Evolutionary conservation across 2,113 vertebrate species (phyloP), one percentile per base, ranked within the genome.

Genomic region (Fregetta grallaria): DNA sequence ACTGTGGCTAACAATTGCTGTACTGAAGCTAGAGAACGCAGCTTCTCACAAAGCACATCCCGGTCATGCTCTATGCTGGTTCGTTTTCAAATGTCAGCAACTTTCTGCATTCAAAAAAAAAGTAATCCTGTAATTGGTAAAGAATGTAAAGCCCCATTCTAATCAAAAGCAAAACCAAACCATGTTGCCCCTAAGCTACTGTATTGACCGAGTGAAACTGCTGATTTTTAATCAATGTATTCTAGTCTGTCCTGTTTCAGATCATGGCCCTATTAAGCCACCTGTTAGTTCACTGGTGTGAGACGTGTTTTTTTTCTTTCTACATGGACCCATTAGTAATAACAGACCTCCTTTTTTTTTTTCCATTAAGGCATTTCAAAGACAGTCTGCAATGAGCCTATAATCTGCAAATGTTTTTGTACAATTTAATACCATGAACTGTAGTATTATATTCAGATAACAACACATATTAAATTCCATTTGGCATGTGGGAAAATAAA

Each of bases 401-500:
- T 66, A 27, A 85, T 59, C 55, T 52, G 50, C 26, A 90, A 94
- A 86, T 88, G n/a, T 56, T 96, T 88, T 78, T 80, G n/a, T 55
- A 71, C n/a, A 26, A 67, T 83, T 94, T 83, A 90, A 63, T 86
- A 62, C 21, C 17, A 90, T 4, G 9, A 76, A 77, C 45, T 34
- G 8, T 23, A 74, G 20, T 30, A 92, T 62, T 78, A 71, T 56
- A 92, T 90, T 86, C 40, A 88, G 88, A 77, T 65, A 96, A 52
- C 68, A 89, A 56, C 55, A 70, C 25, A 70, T 36, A 92, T n/a
- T 71, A 88, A 79, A 86, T 92, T 77, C 94, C 34, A 80, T 81
- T 93, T 86, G 38, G 78, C 85, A 74, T 73, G 75, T 77, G 78
- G 82, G 63, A 88, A 96, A 95, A 96, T 80, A 86, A 94, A 95